These are phyloP conservation scores for Bombus fervidus DNA, from an alignment of 1,140 invertebrate genomes.

Conservation along the genomic window DNA sequence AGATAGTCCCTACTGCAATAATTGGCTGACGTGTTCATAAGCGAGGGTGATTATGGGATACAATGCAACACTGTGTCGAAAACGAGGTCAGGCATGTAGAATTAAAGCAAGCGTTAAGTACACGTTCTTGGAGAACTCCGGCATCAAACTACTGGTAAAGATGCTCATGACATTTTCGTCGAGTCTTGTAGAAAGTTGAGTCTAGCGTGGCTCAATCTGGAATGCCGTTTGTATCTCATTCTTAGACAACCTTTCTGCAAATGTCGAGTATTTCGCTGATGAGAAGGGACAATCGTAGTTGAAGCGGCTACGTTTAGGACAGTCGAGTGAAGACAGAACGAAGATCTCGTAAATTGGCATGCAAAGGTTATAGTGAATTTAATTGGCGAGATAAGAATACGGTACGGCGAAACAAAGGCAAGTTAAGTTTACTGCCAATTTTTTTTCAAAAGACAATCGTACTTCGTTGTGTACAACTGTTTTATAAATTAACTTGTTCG, in stretches of 20 bases:
- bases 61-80: constrained; percentile 4
- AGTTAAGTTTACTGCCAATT: background rate
- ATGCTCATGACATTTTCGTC: constrained; percentile 1
- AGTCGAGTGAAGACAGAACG: no score
- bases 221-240: background rate
- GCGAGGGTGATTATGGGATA: background rate
- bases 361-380: background rate
- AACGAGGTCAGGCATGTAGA: constrained; percentile 29
- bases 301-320: background rate
- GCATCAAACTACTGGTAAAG: constrained; percentile 4
- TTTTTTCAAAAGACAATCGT: background rate
- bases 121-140: background rate
- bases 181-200: background rate
- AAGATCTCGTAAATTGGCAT: background rate
- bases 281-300: background rate
- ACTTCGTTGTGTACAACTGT: background rate
- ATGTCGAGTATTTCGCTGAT: background rate
- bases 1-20: constrained; percentile 15
- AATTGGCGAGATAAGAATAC: background rate
- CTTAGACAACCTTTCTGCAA: background rate
- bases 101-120: background rate
- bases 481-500: background rate
- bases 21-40: constrained; percentile 7
- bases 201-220: background rate
- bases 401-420: background rate